phyloP scores from a whole-genome alignment of 2,888 invertebrate genomes.

The Galerucella nymphaeae region DNA sequence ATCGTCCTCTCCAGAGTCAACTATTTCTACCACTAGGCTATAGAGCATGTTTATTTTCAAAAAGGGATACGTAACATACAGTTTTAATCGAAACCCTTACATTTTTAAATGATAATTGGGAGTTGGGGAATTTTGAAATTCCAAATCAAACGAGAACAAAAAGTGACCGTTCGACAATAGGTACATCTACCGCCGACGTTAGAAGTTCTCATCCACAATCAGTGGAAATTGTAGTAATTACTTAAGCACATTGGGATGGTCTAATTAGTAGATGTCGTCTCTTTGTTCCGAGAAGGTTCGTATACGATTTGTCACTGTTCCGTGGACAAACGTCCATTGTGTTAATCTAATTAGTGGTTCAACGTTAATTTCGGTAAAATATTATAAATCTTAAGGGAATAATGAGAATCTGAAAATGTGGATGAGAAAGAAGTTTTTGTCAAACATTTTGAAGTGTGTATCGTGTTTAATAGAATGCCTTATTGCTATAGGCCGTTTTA shows the following conservation, averaged over 20 bases:
- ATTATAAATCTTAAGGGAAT: constrained; percentile 7
- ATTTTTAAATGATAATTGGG: no score
- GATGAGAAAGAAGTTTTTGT: neutral
- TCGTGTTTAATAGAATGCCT: no score
- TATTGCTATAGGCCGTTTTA: no score
- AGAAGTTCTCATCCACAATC: constrained; percentile 11
- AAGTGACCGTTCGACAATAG: neutral
- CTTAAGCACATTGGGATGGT: constrained; percentile 20
- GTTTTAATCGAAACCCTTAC: no score
- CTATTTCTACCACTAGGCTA: no score
- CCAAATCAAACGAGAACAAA: neutral
- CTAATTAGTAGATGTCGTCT: constrained; percentile 28
- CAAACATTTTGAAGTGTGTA: no score
- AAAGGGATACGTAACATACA: no score
- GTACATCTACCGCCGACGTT: no score
- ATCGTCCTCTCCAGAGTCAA: no score
- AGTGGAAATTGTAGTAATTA: constrained; percentile 27
- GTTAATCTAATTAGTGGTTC: constrained; percentile 18
- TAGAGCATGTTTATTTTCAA: no score
- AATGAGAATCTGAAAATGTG: neutral
- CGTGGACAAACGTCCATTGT: constrained; percentile 16
- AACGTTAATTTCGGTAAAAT: constrained; percentile 9
- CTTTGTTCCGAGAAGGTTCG: constrained; percentile 15
- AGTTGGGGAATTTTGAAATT: no score
- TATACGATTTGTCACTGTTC: constrained; percentile 27